Percentiles rank a stretch among this genome's conserved stretches.
Conservation (phyloP, 2,797 vertebrate genomes). For the Chaenodraco wilsoni region DNA sequence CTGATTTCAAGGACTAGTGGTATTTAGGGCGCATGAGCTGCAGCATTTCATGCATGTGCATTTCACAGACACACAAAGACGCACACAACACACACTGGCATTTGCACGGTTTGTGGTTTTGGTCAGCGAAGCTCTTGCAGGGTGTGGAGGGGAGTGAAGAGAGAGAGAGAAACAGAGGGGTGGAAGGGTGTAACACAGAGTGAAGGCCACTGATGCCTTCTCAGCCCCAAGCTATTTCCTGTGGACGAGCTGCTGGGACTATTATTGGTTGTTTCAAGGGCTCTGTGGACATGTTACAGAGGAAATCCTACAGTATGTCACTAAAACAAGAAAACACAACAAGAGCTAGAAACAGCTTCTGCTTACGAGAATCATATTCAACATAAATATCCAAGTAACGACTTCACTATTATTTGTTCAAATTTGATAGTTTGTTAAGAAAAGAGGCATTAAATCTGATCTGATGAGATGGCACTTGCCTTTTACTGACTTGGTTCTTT, state of each 20-base stretch:
- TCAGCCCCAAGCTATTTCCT: conserved; percentile 73
- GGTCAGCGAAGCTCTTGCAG: conserved; percentile 53
- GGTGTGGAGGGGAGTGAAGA: conserved; percentile 35
- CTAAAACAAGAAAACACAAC: conserved; percentile 27
- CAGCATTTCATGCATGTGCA: conserved; percentile 35
- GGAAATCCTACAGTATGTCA: conserved; percentile 47
- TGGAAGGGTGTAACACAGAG: conserved; percentile 62
- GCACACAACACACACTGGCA: conserved; percentile 25
- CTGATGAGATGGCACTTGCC: neutral
- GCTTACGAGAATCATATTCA: neutral
- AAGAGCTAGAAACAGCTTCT: conserved; percentile 1
- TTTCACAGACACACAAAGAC: conserved; percentile 20
- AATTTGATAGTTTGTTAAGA: neutral
- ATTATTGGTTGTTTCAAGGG: conserved; percentile 51
- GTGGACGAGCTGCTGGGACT: conserved; percentile 62
- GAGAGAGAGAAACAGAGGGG: conserved; percentile 17
- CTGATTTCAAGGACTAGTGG: conserved; percentile 26
- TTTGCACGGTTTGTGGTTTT: conserved; percentile 60
- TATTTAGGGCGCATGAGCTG: conserved; percentile 28
- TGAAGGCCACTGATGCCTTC: conserved; percentile 66
- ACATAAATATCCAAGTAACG: neutral
- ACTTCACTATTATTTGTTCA: neutral
- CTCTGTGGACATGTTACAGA: conserved; percentile 40
- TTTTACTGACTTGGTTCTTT: neutral
- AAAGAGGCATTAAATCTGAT: neutral